Evolutionary conservation across 2,797 vertebrate species (phyloP).

Genomic region (Myotis myotis): DNA sequence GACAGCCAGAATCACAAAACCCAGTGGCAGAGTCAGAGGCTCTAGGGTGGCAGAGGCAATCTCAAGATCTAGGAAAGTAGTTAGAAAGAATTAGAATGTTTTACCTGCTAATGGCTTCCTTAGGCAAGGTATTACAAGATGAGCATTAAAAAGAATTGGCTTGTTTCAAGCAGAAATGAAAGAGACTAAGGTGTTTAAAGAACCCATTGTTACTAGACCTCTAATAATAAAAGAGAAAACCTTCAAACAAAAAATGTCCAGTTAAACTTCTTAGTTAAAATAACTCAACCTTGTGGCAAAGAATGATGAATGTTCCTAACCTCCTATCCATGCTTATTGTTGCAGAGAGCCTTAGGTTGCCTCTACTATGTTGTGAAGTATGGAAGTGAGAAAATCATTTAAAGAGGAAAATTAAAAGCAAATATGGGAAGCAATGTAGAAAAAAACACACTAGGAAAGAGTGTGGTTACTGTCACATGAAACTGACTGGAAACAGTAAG

Average conservation of each 20-base stretch:
- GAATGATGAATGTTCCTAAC: not conserved
- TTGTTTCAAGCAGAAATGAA: not conserved
- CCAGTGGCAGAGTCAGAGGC: not conserved
- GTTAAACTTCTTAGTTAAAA: slow-evolving; percentile 12
- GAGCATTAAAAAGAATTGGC: not conserved
- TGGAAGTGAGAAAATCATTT: not conserved
- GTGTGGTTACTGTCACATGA: not conserved
- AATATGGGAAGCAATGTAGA: not conserved
- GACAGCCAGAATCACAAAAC: not conserved
- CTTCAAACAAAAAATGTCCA: not conserved
- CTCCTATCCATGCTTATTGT: not conserved
- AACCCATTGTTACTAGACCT: not conserved
- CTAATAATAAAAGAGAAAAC: not conserved
- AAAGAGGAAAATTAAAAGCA: not conserved
- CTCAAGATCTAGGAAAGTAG: not conserved
- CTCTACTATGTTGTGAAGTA: not conserved
- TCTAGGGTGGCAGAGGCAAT: not conserved
- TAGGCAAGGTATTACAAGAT: not conserved
- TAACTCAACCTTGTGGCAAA: not conserved
- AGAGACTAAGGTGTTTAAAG: not conserved
- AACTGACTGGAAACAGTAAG: not conserved
- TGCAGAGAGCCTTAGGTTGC: not conserved
- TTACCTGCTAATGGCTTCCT: not conserved
- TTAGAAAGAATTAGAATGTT: not conserved
- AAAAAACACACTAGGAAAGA: not conserved